Evolutionary conservation across 1,140 invertebrate species (phyloP), one percentile per base, ranked within the genome.

Genomic region (Solenopsis fugax): DNA sequence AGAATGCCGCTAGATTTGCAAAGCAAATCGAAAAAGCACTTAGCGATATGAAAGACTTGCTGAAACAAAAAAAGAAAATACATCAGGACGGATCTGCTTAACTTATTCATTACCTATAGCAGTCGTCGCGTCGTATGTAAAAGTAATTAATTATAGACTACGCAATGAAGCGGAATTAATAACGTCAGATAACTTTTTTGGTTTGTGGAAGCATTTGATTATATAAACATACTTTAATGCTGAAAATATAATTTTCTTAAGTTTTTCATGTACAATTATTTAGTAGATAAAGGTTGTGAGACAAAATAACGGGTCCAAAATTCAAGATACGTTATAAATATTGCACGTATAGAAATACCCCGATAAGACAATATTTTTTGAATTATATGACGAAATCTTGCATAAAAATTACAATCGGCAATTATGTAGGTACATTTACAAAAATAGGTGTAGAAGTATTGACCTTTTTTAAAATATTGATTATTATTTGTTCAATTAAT

Each of bases 1-100:
- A 99, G 98, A 96, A 98, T 95, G 98, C 98, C 0, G 95, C 96
- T 72, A 96, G 97, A 91, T 99, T 99, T 95, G 96, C 97, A 12
- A 95, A 96, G 81, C 95, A 97, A 88, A 98, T 99, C 87, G 96
- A 97, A 90, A 96, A 96, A 91, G 97, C 98, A 0, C 93, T 99
- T 64, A 94, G 95, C 41, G 98, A 99, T 92, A 98, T 99, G 90
- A 97, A 96, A 92, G 94, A 95, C 50, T 95, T 98, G 62, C 98
- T 98, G 89, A 92, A 96, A 56, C 96, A 97, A 64, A 95, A 95
- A 87, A 96, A 96, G 75, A 95, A 94, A 78, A 50, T 91, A 52
- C 85, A 93, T 41, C 92, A 95, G 80, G 95, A 94, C 73, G 93
- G 93, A 77, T 93, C 94, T 21, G 91, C 90, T 72, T 93, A 93